Conservation (phyloP, 2,113 vertebrate species). For the Rhagologus leucostigma region DNA sequence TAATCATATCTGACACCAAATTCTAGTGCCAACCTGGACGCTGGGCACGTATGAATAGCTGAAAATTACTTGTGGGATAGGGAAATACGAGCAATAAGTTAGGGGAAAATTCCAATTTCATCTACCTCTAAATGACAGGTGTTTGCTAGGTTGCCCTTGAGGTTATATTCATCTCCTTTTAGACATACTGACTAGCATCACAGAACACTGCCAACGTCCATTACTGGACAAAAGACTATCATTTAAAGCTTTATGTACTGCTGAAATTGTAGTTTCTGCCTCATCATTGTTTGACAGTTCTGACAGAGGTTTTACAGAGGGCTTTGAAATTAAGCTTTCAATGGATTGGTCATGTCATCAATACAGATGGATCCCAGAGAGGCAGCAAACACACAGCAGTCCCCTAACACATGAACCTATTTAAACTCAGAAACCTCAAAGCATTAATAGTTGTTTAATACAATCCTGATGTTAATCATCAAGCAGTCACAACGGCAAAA, state of each 20-base stretch:
- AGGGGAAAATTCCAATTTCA: background rate
- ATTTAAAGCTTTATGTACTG: background rate
- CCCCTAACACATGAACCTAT: background rate
- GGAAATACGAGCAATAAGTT: background rate
- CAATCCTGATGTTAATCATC: background rate
- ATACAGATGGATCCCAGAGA: background rate
- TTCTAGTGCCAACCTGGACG: fast-evolving
- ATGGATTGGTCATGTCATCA: background rate
- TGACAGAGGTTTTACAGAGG: background rate
- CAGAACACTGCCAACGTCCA: background rate
- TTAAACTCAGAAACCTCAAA: background rate
- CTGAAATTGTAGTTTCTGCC: background rate
- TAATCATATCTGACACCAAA: background rate
- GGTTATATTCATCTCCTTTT: background rate
- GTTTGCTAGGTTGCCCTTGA: background rate
- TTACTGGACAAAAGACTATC: background rate
- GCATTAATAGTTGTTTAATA: background rate
- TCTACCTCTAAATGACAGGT: background rate
- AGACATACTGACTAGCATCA: background rate
- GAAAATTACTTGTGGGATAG: background rate
- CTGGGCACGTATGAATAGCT: background rate
- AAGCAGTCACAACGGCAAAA: background rate
- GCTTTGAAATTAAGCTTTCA: background rate
- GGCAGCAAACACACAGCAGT: too few relatives aligned
- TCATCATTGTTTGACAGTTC: background rate